These are phyloP conservation scores for Xenopus tropicalis DNA, from an alignment of 2,113 vertebrate genomes.

Conservation along the genomic window DNA sequence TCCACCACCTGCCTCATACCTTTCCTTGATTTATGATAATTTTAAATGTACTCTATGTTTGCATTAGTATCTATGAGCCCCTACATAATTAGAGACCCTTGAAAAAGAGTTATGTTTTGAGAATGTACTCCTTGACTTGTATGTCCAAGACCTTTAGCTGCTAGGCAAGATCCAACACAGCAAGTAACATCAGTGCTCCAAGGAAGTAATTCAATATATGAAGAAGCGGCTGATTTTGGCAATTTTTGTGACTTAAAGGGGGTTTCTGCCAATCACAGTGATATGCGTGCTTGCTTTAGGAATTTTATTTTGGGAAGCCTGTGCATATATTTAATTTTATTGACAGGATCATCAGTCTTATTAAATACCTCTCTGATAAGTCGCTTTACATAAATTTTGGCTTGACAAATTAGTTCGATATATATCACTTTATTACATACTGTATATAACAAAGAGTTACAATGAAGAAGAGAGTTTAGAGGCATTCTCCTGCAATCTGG, in stretches of 20 bases:
- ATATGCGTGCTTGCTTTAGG: neutral
- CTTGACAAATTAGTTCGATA: conserved; percentile 34
- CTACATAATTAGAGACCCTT: neutral
- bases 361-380: conserved; percentile 37
- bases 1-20: too few species aligned
- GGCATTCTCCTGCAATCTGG: neutral
- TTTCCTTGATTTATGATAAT: too few species aligned
- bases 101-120: neutral
- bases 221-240: conserved; percentile 13
- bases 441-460: neutral
- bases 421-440: neutral
- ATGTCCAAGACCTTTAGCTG: conserved; percentile 26
- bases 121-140: conserved; percentile 17
- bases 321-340: neutral
- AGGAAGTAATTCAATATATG: conserved; percentile 38
- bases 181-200: conserved; percentile 26
- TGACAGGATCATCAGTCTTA: conserved; percentile 37
- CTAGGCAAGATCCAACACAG: conserved; percentile 30
- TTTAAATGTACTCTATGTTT: too few species aligned
- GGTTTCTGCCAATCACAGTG: conserved; percentile 28
- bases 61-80: neutral
- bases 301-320: neutral
- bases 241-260: neutral
- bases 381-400: conserved; percentile 19
- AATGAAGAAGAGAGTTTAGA: neutral